Conservation (phyloP, 2,113 vertebrate species). For the Naja naja region DNA sequence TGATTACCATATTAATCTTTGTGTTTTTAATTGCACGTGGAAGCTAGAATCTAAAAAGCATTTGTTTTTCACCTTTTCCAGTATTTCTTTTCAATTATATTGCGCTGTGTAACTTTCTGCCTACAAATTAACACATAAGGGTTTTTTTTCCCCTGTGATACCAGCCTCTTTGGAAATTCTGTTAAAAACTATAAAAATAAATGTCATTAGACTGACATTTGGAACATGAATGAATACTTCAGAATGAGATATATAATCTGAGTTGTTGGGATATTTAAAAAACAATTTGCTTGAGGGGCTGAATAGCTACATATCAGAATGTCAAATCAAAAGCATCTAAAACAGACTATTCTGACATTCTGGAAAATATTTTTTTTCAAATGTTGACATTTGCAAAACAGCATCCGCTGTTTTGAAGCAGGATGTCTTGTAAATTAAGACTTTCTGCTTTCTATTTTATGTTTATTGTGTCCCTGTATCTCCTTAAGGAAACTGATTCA, state of each 20-base stretch:
- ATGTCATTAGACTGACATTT: not conserved
- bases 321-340: not conserved
- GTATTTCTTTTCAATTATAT: not conserved
- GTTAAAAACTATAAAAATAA: not conserved
- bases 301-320: not conserved
- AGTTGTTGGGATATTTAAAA: not conserved
- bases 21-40: not conserved
- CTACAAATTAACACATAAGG: not conserved
- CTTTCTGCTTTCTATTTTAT: not conserved
- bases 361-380: not conserved
- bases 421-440: not conserved
- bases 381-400: conserved; percentile 5
- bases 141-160: not conserved
- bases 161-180: not conserved
- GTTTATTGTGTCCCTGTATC: not conserved
- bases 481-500: not conserved
- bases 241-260: not conserved
- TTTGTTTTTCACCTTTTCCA: too few species aligned
- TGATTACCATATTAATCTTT: not conserved
- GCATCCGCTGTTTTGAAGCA: not conserved
- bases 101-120: not conserved
- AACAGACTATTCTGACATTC: conserved; percentile 5
- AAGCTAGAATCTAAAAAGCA: not conserved
- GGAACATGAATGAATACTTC: not conserved
- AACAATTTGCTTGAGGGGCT: not conserved